Conservation (phyloP, 2,888 invertebrate genomes). For the Andrena marginata region DNA sequence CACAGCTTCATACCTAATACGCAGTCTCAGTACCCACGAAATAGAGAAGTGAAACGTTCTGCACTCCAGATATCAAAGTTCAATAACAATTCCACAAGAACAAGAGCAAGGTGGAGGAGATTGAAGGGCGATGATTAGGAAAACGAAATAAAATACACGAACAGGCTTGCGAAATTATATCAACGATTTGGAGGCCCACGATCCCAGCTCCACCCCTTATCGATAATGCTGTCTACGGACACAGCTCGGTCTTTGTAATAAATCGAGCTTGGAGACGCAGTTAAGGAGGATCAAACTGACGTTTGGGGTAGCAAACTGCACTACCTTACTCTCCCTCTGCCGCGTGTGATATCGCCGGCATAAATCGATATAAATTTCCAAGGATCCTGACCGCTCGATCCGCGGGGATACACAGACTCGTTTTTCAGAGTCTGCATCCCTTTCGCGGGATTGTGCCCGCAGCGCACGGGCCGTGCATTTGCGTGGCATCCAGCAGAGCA, state of each 20-base stretch:
- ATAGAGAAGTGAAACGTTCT: background rate
- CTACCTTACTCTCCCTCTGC: conserved; percentile 8
- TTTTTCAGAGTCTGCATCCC: conserved; percentile 41
- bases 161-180: conserved; percentile 59
- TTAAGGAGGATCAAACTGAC: conserved; percentile 72
- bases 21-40: too few species aligned
- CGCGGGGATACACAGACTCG: conserved; percentile 46
- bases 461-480: conserved; percentile 8
- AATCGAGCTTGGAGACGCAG: conserved; percentile 68
- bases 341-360: conserved; percentile 51
- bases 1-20: too few species aligned
- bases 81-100: conserved; percentile 31
- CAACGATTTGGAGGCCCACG: conserved; percentile 41
- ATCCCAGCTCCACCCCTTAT: conserved; percentile 60
- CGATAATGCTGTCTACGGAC: conserved; percentile 69
- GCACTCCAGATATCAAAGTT: background rate
- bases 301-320: conserved; percentile 54
- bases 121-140: background rate
- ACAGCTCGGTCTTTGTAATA: conserved; percentile 67
- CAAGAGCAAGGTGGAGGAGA: background rate
- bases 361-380: conserved; percentile 73
- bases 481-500: conserved; percentile 22
- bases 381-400: conserved; percentile 57
- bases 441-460: background rate
- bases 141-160: conserved; percentile 33